Percentiles rank a stretch among this genome's conserved stretches.
Conservation (phyloP, 2,113 vertebrate genomes). For the Penelope pileata region DNA sequence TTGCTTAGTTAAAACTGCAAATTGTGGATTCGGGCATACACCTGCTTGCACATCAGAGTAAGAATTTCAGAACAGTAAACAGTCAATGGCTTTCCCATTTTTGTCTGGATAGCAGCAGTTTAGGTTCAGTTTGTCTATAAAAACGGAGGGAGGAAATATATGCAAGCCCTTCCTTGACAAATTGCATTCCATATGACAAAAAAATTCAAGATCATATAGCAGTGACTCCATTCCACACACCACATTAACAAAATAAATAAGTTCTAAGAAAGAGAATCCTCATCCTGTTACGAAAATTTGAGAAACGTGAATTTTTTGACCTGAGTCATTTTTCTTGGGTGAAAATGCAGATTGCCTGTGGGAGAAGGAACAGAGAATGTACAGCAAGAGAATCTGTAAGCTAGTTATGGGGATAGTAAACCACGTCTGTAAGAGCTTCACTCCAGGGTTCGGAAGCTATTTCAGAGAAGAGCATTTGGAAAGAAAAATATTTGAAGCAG, state of each 20-base stretch:
- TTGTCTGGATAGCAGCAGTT: background rate
- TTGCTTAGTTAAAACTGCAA: background rate
- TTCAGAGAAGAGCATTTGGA: background rate
- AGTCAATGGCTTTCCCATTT: background rate
- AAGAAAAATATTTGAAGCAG: background rate
- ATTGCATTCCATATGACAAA: background rate
- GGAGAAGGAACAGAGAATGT: background rate
- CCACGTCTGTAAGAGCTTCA: background rate
- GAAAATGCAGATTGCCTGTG: background rate
- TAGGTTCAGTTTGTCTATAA: background rate
- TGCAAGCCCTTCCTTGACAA: background rate
- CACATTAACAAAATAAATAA: background rate
- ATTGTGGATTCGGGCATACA: background rate
- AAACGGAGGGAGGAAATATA: background rate
- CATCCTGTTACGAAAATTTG: background rate
- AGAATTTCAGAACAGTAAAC: background rate
- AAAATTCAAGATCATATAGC: background rate
- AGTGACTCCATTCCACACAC: background rate
- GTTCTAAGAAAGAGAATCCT: background rate
- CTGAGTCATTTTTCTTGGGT: fast-evolving
- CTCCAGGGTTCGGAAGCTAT: background rate
- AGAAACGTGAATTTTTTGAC: background rate
- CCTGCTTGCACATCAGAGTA: background rate
- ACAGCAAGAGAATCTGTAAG: background rate
- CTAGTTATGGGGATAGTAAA: background rate